Evolutionary conservation across 2,113 vertebrate species (phyloP), one percentile per base, ranked within the genome.

Genomic region (Engraulis encrasicolus): DNA sequence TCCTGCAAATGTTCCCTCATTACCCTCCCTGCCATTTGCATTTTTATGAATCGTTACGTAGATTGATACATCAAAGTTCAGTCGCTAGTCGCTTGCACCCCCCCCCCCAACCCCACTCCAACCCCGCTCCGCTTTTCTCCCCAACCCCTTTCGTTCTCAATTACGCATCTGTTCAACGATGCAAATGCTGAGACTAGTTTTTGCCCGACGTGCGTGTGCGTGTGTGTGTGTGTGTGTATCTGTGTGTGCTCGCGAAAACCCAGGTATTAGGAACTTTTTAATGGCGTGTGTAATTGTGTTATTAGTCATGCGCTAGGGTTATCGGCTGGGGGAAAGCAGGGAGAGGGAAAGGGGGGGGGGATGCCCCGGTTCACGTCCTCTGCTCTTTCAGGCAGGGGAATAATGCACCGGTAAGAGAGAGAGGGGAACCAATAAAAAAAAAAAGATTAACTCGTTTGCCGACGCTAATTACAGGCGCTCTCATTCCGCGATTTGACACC

Each of bases 21-120:
- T 85, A 86, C 58, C 20, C 1, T n/a, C 58, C 58, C n/a, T 23
- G 5, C 74, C 48, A 83, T 88, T 88, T 86, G 87, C 87, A 88
- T 86, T 88, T 88, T 86, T 86, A 88, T 86, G 81, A 86, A 83
- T 83, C 85, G 48, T 88, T 88, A 85, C 37, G 78, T 83, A 79
- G 79, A 86, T 88, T 85, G 86, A 88, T 86, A 78, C 36, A 81
- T 81, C 78, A 86, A 82, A 85, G 81, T 77, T 82, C 37, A 15
- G 27, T 71, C 71, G 49, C 74, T 9, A 9, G 4, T 45, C 40
- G 78, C 81, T 71, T n/a, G n/a, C n/a, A n/a, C n/a, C n/a, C n/a
- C n/a, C n/a, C n/a, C n/a, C n/a, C n/a, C n/a, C n/a, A n/a, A n/a
- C n/a, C n/a, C n/a, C n/a, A n/a, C n/a, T n/a, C n/a, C n/a, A n/a